Conservation (phyloP, 2,113 vertebrate species). For the Phocoena phocoena region DNA sequence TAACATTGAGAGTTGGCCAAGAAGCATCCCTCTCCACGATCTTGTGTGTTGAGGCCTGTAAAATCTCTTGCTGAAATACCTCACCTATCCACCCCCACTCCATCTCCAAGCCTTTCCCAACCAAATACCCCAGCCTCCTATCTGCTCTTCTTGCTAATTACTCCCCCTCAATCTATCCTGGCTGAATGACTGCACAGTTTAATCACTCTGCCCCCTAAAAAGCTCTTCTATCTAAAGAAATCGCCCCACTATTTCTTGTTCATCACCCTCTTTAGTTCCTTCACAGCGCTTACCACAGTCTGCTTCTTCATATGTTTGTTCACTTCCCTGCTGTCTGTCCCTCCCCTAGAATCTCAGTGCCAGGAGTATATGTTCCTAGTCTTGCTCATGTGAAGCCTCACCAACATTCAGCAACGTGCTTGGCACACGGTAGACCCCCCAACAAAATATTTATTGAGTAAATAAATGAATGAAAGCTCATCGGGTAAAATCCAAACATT, state of each 20-base stretch:
- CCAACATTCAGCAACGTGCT: not conserved
- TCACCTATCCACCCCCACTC: not conserved
- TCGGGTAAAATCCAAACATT: not conserved
- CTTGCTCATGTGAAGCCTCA: not conserved
- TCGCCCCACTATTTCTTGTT: not conserved
- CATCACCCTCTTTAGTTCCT: not conserved
- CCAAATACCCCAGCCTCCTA: not conserved
- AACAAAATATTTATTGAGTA: not conserved
- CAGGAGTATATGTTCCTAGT: not conserved
- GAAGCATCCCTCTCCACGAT: not conserved
- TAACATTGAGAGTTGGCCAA: not conserved
- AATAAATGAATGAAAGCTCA: not conserved
- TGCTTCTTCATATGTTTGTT: not conserved
- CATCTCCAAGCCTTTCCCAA: not conserved
- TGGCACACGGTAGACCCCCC: not conserved
- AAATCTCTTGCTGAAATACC: not conserved
- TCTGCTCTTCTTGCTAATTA: not conserved
- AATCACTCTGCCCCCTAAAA: not conserved
- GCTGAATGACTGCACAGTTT: not conserved
- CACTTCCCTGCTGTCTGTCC: not conserved
- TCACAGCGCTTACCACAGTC: not conserved
- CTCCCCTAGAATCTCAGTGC: not conserved
- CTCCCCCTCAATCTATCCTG: not conserved
- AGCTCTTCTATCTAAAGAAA: not conserved
- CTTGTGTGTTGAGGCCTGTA: accelerated